These are phyloP conservation scores for Chloroceryle inda DNA, from an alignment of 2,797 vertebrate genomes.

Conservation along the genomic window DNA sequence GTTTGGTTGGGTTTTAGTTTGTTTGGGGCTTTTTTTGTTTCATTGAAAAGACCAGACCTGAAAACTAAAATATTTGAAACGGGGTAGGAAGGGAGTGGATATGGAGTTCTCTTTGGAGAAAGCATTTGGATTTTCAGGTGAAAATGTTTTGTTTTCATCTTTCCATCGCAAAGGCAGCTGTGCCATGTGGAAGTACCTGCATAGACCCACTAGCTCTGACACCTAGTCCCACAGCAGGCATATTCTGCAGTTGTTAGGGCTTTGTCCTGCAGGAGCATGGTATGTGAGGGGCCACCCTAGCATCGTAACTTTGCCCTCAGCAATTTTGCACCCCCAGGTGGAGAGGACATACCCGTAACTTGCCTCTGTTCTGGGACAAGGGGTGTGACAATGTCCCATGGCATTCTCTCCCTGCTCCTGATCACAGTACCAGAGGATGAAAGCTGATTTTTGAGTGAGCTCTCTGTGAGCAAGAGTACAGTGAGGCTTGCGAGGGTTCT, in stretches of 20 bases:
- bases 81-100: not conserved
- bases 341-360: not conserved
- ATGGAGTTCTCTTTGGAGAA: not conserved
- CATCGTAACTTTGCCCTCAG: not conserved
- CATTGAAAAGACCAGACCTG: not conserved
- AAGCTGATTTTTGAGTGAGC: not conserved
- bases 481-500: not conserved
- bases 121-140: not conserved
- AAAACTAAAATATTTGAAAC: not conserved
- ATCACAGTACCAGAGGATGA: not conserved
- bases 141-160: not conserved
- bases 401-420: not conserved
- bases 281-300: not conserved
- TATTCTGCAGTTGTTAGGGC: not conserved
- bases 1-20: too few species aligned
- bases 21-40: too few species aligned
- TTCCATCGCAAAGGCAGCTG: not conserved
- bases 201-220: not conserved
- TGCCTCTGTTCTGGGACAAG: not conserved
- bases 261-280: accelerated
- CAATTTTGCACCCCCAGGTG: not conserved
- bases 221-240: not conserved
- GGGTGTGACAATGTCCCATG: not conserved
- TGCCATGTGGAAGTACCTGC: accelerated
- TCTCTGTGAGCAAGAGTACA: not conserved